These are phyloP conservation scores for Drosophila pseudoobscura DNA, from an alignment of 1,140 invertebrate genomes.

Conservation along the genomic window DNA sequence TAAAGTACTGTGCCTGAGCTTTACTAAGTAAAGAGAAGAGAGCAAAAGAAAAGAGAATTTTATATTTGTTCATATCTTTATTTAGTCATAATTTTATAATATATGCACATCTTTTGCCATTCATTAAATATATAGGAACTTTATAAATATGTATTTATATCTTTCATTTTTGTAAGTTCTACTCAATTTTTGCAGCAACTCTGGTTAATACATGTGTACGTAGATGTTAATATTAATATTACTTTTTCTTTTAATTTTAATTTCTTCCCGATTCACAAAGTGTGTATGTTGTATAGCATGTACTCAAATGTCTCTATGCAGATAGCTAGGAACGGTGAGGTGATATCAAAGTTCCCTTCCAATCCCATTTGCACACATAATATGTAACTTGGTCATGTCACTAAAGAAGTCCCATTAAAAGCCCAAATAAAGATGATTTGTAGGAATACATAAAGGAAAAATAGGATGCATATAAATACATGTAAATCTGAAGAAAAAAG, in stretches of 20 bases:
- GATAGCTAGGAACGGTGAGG: no score
- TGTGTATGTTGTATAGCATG: no score
- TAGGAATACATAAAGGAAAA: no score
- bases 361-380: background rate
- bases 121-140: constrained; percentile 76
- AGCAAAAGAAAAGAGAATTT: no score
- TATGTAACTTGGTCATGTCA: background rate
- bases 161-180: constrained; percentile 43
- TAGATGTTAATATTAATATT: constrained; percentile 28
- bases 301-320: no score
- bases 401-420: no score
- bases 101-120: constrained; percentile 74
- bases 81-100: constrained; percentile 74
- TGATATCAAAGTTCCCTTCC: no score
- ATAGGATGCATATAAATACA: no score
- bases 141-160: constrained; percentile 67
- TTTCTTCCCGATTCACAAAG: constrained; percentile 1
- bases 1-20: no score
- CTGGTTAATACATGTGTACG: constrained; percentile 43
- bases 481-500: no score
- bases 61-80: constrained; percentile 50
- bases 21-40: no score
- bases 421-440: no score
- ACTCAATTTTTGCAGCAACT: constrained; percentile 62
- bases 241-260: constrained; percentile 6